phyloP scores from a whole-genome alignment of 2,113 vertebrate species.

The Pitta sordida region DNA sequence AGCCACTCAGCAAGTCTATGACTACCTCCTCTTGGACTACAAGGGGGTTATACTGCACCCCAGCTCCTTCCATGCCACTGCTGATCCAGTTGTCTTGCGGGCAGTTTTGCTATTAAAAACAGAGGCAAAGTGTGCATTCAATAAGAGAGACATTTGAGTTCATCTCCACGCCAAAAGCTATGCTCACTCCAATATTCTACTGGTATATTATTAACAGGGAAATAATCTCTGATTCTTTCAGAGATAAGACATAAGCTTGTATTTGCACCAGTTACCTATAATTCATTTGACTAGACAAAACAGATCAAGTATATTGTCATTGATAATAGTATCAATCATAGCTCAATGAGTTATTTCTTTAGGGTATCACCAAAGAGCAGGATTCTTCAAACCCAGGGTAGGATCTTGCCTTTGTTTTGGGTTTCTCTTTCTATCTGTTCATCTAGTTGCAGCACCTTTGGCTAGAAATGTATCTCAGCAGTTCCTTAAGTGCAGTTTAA shows the following conservation, averaged over 20 bases:
- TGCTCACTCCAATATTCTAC: not conserved
- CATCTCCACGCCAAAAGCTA: not conserved
- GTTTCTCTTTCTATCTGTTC: not conserved
- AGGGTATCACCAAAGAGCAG: not conserved
- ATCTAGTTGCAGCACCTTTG: not conserved
- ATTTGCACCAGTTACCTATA: not conserved
- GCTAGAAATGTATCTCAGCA: not conserved
- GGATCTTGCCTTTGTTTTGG: not conserved
- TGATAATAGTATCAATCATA: not conserved
- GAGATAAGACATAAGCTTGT: not conserved
- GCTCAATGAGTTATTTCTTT: not conserved
- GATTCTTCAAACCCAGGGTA: not conserved
- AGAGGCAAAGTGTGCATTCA: no score
- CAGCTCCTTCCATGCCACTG: no score
- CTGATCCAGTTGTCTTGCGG: no score
- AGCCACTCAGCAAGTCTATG: no score
- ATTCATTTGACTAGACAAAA: not conserved
- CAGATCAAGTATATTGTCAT: not conserved
- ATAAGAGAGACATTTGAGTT: not conserved
- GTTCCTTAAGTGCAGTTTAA: not conserved
- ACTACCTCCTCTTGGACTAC: no score
- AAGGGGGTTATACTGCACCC: no score
- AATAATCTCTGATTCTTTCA: not conserved
- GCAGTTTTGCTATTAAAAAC: no score
- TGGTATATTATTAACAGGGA: not conserved